Conservation (phyloP, 2,888 invertebrate genomes). For the Meiosimyza platycephala region DNA sequence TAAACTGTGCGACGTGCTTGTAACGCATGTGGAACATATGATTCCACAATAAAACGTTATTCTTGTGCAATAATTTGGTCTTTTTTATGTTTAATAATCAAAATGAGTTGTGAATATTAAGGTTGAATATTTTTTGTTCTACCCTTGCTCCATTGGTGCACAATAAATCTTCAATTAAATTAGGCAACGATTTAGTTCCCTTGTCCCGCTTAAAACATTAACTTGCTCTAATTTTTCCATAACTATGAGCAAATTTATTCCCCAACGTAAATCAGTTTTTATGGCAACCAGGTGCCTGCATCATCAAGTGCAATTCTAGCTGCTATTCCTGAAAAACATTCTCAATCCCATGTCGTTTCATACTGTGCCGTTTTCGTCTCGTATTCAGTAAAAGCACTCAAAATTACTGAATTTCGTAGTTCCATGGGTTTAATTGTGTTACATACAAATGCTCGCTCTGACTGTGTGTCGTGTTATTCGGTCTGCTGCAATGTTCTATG, state of each 20-base stretch:
- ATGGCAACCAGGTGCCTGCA: neutral
- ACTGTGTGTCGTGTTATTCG: no score
- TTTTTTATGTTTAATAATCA: conserved; percentile 12
- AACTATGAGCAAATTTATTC: conserved; percentile 3
- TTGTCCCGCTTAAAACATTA: neutral
- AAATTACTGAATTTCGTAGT: no score
- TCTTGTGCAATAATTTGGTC: neutral
- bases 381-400: no score
- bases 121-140: neutral
- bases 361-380: no score
- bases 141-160: neutral
- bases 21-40: neutral
- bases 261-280: conserved; percentile 15
- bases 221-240: neutral
- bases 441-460: no score
- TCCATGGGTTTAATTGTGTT: no score
- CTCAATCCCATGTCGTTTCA: no score
- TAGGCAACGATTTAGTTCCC: conserved; percentile 12
- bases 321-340: no score
- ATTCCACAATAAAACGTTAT: neutral
- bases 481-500: no score
- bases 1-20: no score
- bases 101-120: neutral
- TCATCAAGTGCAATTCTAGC: no score
- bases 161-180: conserved; percentile 4